Percentiles rank a stretch among this genome's conserved stretches.
phyloP scores from a whole-genome alignment of 2,113 vertebrate genomes.

The Propithecus coquereli region DNA sequence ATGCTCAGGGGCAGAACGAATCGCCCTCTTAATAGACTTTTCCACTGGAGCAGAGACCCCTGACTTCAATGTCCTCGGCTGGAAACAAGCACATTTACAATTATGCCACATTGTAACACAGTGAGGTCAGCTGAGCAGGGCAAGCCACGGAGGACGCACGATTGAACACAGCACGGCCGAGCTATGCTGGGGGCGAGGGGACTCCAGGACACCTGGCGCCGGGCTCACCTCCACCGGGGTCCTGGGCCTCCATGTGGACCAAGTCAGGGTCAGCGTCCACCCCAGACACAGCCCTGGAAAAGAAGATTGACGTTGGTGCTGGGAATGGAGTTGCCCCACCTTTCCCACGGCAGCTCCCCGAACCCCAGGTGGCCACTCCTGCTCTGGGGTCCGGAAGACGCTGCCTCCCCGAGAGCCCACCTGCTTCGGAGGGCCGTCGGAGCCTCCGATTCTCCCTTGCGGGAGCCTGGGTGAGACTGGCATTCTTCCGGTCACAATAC shows the following conservation, averaged over 20 bases:
- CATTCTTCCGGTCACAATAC: rapidly evolving
- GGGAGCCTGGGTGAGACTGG: rapidly evolving
- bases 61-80: conserved; percentile 15
- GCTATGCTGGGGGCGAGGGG: rapidly evolving
- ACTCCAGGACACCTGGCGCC: rapidly evolving
- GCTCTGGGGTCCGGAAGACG: not conserved
- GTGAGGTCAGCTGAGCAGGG: not conserved
- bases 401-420: too few species aligned
- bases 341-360: rapidly evolving
- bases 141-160: rapidly evolving
- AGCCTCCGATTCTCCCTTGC: not conserved
- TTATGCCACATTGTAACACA: not conserved
- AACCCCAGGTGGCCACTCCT: rapidly evolving
- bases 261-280: conserved; percentile 92
- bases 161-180: rapidly evolving
- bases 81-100: conserved; percentile 56
- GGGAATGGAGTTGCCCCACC: rapidly evolving
- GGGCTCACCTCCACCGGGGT: conserved; percentile 90
- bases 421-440: rapidly evolving
- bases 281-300: conserved; percentile 90
- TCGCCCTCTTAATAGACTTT: conserved; percentile 62
- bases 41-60: conserved; percentile 37
- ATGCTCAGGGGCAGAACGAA: conserved; percentile 66
- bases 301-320: rapidly evolving
- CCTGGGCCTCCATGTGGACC: conserved; percentile 97